Conservation (phyloP, 2,797 vertebrate genomes). For the Gastrophryne carolinensis region DNA sequence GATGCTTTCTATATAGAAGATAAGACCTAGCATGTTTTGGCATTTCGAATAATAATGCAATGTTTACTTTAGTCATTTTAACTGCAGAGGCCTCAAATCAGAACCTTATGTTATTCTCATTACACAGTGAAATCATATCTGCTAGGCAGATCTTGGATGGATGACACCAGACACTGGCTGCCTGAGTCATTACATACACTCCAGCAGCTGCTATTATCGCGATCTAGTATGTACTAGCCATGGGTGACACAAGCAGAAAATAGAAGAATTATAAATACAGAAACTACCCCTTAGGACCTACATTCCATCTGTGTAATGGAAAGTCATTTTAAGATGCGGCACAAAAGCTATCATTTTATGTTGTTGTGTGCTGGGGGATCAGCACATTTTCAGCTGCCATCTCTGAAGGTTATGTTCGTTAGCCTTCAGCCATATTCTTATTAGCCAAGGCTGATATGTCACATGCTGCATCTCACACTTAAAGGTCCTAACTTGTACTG, state of each 20-base stretch:
- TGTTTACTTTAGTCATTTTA: no score
- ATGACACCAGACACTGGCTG: not conserved
- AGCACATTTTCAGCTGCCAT: slow-evolving; percentile 25
- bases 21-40: no score
- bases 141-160: not conserved
- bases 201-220: not conserved
- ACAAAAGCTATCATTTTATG: slow-evolving; percentile 28
- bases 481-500: not conserved
- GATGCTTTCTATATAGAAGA: no score
- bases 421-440: slow-evolving; percentile 6
- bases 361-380: slow-evolving; percentile 26
- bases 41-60: no score
- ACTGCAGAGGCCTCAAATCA: not conserved
- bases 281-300: not conserved
- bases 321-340: not conserved
- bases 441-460: slow-evolving; percentile 10
- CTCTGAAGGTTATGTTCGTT: slow-evolving; percentile 30
- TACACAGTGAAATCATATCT: not conserved
- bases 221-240: not conserved
- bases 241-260: not conserved
- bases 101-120: not conserved
- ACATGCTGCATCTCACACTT: not conserved
- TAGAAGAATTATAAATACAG: slow-evolving; percentile 2
- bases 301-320: slow-evolving; percentile 22
- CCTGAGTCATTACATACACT: not conserved